phyloP scores from a whole-genome alignment of 2,113 vertebrate species.

The Nycticorax nycticorax region DNA sequence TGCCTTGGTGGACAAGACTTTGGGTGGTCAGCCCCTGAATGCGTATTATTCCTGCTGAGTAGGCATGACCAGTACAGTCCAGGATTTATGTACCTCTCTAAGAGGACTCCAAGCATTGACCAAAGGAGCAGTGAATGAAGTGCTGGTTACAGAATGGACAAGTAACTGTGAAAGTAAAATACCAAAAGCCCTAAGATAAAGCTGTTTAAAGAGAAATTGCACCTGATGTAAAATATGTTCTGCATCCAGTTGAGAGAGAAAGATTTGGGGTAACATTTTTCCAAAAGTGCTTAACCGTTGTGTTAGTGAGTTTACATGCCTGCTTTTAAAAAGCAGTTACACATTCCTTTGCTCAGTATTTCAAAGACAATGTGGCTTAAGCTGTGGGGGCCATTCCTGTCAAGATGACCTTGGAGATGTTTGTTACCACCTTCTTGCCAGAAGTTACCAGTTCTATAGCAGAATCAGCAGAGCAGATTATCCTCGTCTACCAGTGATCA shows the following conservation, averaged over 20 bases:
- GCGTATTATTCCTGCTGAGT: neutral
- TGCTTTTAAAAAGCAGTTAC: neutral
- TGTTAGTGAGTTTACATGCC: neutral
- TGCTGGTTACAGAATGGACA: neutral
- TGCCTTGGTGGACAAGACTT: neutral
- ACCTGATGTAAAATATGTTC: neutral
- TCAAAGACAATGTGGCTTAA: neutral
- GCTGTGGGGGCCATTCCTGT: neutral
- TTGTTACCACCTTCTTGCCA: neutral
- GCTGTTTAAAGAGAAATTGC: neutral
- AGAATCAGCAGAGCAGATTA: neutral
- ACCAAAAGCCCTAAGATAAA: neutral
- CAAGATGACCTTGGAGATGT: neutral
- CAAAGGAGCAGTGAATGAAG: neutral
- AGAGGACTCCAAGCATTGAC: neutral
- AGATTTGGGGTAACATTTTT: neutral
- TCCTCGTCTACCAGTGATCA: neutral
- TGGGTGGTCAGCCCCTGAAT: neutral
- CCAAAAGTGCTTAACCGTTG: neutral
- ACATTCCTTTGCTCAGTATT: neutral
- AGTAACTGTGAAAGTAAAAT: neutral
- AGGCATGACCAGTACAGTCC: neutral
- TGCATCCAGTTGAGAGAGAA: neutral
- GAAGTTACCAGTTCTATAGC: neutral
- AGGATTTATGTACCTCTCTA: neutral